Percentiles rank a stretch among this genome's conserved stretches.
phyloP scores from a whole-genome alignment of 2,888 invertebrate species.

The Stenichneumon culpator region DNA sequence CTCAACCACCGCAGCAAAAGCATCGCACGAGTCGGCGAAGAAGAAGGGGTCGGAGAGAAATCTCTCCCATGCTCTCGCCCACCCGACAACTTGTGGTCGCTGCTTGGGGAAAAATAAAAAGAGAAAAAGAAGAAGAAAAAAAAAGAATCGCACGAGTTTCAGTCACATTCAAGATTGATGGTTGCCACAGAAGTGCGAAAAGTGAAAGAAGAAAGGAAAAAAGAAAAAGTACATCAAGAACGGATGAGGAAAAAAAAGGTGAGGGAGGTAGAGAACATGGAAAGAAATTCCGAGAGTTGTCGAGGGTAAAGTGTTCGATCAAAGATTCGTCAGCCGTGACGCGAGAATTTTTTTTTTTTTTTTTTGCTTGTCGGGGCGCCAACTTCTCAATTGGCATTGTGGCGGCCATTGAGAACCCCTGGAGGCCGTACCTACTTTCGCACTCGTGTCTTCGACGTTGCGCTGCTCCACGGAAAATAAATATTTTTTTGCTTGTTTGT shows the following conservation, averaged over 20 bases:
- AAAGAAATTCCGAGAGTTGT: slow-evolving; percentile 15
- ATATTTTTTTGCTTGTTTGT: too few species aligned
- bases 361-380: background rate
- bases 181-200: slow-evolving; percentile 30
- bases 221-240: slow-evolving; percentile 6
- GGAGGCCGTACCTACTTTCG: too few species aligned
- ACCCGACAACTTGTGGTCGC: slow-evolving; percentile 42
- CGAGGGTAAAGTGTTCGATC: slow-evolving; percentile 18
- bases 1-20: slow-evolving; percentile 47
- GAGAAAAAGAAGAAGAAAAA: background rate
- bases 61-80: slow-evolving; percentile 19
- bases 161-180: slow-evolving; percentile 66
- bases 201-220: background rate
- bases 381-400: background rate
- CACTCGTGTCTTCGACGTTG: too few species aligned
- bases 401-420: too few species aligned
- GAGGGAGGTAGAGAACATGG: background rate
- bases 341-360: slow-evolving; percentile 7
- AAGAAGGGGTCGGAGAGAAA: slow-evolving; percentile 6
- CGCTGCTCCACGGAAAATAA: too few species aligned
- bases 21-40: slow-evolving; percentile 34
- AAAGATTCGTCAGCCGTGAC: slow-evolving; percentile 1
- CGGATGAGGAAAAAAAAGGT: background rate
- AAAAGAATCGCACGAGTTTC: slow-evolving; percentile 59
- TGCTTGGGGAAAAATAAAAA: background rate